Base-by-base conservation (phyloP, 2,113 vertebrate species). In the Tetrax tetrax region DNA sequence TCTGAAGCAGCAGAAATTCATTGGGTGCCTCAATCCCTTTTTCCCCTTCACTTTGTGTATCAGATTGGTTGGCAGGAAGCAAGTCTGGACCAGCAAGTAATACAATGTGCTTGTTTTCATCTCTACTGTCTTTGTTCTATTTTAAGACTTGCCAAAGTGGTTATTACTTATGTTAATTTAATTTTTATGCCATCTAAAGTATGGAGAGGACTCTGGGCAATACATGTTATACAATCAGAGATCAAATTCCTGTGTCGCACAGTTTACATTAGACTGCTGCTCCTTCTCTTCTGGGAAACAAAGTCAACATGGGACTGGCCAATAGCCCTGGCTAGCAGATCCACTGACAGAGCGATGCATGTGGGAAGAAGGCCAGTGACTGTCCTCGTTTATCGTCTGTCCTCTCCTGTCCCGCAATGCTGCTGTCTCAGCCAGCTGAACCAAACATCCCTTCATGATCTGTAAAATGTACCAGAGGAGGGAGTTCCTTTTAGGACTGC, bases 121-220 rank as follows among this genome's bases (percentile, higher is more conserved):
- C 61, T 95, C 35, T 89, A 90, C 85, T 75, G 10, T 38, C 82
- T 80, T 68, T 15, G 12, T 38, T 65, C 86, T 93, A 74, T 80
- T 95, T 83, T 90, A 90, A 93, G 54, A 80, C 64, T 68, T 75
- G 72, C 35, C 59, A 69, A 88, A 69, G 54, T 56, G 43, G 57
- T 82, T 76, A 71, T 95, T 91, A 82, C 14, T 93, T 87, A 87
- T 4, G 22, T 41, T 94, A 82, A 87, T 87, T 89, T 92, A 90
- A 87, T 89, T 84, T 68, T 65, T 38, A 54, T 64, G n/a, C 19
- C 72, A 71, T 82, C 60, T 37, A 33, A 92, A 82, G 24, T 37
- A 92, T 6, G 38, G 48, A 83, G 53, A 66, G 47, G 60, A 68
- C 28, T 56, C 47, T 48, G 75, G 43, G 65, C 83, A 91, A 68